These are phyloP conservation scores for Timandra comae DNA, from an alignment of 2,888 invertebrate species.

Conservation along the genomic window DNA sequence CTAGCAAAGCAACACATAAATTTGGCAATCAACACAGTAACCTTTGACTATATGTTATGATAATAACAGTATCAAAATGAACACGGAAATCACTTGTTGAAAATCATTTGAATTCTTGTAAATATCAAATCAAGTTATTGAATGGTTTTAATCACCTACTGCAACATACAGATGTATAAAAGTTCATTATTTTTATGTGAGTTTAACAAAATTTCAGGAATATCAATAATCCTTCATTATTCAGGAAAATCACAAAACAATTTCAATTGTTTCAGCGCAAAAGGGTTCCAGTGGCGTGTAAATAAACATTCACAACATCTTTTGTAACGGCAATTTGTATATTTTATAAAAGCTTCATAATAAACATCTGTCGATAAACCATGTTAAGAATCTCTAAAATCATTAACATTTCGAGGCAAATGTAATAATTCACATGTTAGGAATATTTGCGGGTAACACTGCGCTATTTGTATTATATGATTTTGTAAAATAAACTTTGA, in stretches of 20 bases:
- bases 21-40: conserved; percentile 34
- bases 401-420: conserved; percentile 8
- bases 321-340: conserved; percentile 12
- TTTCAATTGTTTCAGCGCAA: conserved; percentile 71
- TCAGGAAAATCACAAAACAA: conserved; percentile 18
- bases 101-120: neutral
- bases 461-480: conserved; percentile 51
- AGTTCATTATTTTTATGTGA: neutral
- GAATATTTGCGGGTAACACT: conserved; percentile 24
- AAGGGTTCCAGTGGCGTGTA: conserved; percentile 51
- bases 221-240: neutral
- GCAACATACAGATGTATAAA: no score
- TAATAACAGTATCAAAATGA: neutral
- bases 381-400: conserved; percentile 16
- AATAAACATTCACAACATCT: conserved; percentile 39
- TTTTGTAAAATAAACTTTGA: conserved; percentile 66
- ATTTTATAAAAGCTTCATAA: conserved; percentile 1
- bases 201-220: conserved; percentile 1
- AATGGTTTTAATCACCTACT: no score
- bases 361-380: neutral
- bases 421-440: conserved; percentile 18
- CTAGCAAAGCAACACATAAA: conserved; percentile 27
- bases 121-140: neutral
- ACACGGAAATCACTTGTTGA: neutral
- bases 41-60: conserved; percentile 16